Percentiles rank a stretch among this genome's conserved stretches.
phyloP scores from a whole-genome alignment of 1,140 invertebrate genomes.

The Drosophila mojavensis region DNA sequence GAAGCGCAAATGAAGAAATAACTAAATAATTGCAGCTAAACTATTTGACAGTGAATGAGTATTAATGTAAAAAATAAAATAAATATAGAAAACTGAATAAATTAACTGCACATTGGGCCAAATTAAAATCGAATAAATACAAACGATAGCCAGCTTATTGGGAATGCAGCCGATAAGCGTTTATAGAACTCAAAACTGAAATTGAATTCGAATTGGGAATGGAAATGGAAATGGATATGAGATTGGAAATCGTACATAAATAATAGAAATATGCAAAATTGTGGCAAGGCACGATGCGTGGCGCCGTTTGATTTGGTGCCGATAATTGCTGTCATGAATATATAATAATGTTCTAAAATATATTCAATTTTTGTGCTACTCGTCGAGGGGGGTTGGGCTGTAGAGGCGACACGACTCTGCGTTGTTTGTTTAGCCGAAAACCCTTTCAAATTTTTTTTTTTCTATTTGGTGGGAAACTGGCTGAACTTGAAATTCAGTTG shows the following conservation, averaged over 20 bases:
- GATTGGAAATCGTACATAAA: conserved; percentile 43
- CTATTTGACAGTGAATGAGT: conserved; percentile 40
- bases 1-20: conserved; percentile 62
- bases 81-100: conserved; percentile 43
- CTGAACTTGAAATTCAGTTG: conserved; percentile 72
- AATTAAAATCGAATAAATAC: conserved; percentile 51
- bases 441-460: conserved; percentile 51
- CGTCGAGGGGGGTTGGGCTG: conserved; percentile 9
- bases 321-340: conserved; percentile 81
- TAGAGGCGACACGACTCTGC: conserved; percentile 15
- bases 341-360: conserved; percentile 61
- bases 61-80: conserved; percentile 22
- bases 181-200: conserved; percentile 7
- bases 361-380: conserved; percentile 21
- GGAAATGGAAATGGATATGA: conserved; percentile 7
- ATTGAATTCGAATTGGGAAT: conserved; percentile 32
- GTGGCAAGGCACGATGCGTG: conserved; percentile 28
- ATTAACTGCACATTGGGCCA: conserved; percentile 54
- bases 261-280: conserved; percentile 44
- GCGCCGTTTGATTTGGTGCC: conserved; percentile 65
- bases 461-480: conserved; percentile 64
- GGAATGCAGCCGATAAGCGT: conserved; percentile 32
- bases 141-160: conserved; percentile 48
- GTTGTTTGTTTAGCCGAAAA: conserved; percentile 68
- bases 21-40: conserved; percentile 59